phyloP scores from a whole-genome alignment of 2,113 vertebrate genomes.

The Eira barbara region DNA sequence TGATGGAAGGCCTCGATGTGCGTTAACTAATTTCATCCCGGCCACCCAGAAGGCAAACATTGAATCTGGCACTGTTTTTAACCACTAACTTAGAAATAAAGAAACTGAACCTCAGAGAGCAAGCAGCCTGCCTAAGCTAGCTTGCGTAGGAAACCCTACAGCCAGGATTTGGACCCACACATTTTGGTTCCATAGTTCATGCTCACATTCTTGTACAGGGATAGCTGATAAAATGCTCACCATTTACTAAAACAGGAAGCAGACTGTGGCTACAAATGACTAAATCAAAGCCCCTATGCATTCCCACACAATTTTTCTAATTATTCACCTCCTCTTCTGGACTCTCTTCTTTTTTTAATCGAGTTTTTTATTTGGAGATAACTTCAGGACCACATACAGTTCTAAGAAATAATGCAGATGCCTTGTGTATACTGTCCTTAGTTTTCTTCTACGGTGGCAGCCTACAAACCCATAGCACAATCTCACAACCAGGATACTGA shows the following conservation, averaged over 20 bases:
- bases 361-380: background rate
- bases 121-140: background rate
- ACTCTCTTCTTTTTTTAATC: background rate
- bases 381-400: no score
- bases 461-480: no score
- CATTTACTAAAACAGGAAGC: background rate
- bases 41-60: background rate
- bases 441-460: background rate
- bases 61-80: background rate
- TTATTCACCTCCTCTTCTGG: background rate
- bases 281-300: background rate
- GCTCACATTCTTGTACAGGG: no score
- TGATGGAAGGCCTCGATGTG: no score
- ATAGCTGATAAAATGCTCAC: no score
- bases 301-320: background rate
- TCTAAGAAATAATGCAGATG: background rate
- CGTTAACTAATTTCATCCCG: background rate
- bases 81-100: background rate
- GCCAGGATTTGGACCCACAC: background rate
- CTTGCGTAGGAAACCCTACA: background rate
- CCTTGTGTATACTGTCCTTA: rapidly evolving
- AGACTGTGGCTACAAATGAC: no score
- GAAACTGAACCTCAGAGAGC: background rate
- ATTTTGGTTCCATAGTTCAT: background rate
- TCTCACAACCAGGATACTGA: background rate